These are phyloP conservation scores for Camponotus vicinus DNA, from an alignment of 1,140 invertebrate genomes.

Conservation along the genomic window DNA sequence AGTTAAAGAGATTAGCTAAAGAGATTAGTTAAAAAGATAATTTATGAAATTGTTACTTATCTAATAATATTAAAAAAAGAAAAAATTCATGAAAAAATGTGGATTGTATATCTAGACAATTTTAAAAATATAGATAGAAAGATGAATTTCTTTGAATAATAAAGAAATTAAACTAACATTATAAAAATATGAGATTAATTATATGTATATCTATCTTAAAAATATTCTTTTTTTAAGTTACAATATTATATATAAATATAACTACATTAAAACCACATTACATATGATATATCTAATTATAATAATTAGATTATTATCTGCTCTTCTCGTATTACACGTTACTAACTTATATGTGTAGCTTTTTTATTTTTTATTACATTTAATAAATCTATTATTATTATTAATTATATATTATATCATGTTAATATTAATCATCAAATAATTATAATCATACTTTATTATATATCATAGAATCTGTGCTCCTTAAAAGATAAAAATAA, in stretches of 20 bases:
- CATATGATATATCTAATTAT: background rate
- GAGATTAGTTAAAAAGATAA: too few species aligned
- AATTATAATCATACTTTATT: background rate
- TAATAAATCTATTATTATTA: background rate
- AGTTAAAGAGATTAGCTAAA: too few species aligned
- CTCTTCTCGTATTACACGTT: background rate
- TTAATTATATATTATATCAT: background rate
- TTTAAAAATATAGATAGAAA: background rate
- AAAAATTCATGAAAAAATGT: background rate
- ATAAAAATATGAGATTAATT: background rate
- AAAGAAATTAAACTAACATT: background rate
- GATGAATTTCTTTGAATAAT: background rate
- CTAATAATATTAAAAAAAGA: background rate
- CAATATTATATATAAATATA: background rate
- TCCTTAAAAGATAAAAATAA: constrained; percentile 3
- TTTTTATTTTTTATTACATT: background rate
- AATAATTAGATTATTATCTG: constrained; percentile 6
- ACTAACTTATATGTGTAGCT: background rate
- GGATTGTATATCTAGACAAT: background rate
- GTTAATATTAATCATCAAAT: background rate
- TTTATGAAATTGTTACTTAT: too few species aligned
- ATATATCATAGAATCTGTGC: background rate
- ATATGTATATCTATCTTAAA: background rate
- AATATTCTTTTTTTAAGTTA: background rate
- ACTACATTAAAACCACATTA: background rate